Evolutionary conservation across 2,797 vertebrate species (phyloP), one percentile per base, ranked within the genome.

Genomic region (Denticeps clupeoides): DNA sequence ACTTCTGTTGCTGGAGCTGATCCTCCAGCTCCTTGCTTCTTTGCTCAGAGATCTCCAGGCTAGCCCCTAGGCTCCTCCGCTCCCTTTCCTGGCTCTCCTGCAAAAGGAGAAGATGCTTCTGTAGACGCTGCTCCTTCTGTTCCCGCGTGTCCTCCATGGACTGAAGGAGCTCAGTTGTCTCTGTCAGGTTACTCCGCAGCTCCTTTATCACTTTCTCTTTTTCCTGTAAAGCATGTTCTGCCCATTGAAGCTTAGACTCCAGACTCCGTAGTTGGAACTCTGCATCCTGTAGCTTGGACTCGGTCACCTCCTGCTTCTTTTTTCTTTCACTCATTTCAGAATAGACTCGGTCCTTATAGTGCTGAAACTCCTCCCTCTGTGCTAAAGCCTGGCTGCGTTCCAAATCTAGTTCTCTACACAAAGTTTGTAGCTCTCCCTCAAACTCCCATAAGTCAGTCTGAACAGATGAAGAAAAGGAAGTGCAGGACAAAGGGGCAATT

Each of bases 61-160:
- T 87, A 24, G 71, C 74, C 26, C 82, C 55, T 32, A 95, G 67
- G 26, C 75, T 83, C 68, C 76, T 86, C 63, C 89, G 86, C 24
- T 96, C 92, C 56, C 82, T 77, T 52, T 91, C 89, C 0, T 91
- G 91, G 75, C 88, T 94, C 9, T 85, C 88, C 56, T 93, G 82
- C 51, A 96, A 68, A 12, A 90, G 80, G 53, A 78, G 69, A 0
- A 92, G 87, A 55, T 91, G 89, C 64, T 81, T 82, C 76, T 94
- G 82, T 51, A 95, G 72, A 10, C 84, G 83, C 56, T 79, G 75
- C 50, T 96, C 91, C 70, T 91, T 91, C 37, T 87, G 71, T 25
- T 71, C 65, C 64, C 87, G 86, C 0, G 87, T 62, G 21, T 88
- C 85, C 62, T 95, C 88, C 0, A 82, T 87, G 4, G 80, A 56